Percentiles rank a stretch among this genome's conserved stretches.
Conservation (phyloP, 2,797 vertebrate species). For the Huso huso region DNA sequence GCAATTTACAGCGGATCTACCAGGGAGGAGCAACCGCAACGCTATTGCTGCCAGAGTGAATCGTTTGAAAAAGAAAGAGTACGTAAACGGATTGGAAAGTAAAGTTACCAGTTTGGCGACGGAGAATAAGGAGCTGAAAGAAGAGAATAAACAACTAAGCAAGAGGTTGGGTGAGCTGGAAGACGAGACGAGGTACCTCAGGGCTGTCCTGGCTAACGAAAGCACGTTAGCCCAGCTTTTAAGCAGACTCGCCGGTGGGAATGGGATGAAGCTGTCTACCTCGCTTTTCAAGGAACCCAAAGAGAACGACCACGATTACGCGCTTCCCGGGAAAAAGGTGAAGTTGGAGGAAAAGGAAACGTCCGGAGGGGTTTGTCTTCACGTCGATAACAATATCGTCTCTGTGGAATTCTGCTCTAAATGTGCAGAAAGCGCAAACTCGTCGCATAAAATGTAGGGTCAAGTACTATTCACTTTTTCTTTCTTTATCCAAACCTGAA, state of each 20-base stretch:
- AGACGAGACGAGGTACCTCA: constrained; percentile 87
- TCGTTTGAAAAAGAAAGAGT: constrained; percentile 90
- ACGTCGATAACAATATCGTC: constrained; percentile 91
- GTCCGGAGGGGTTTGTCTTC: constrained; percentile 83
- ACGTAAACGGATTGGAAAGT: constrained; percentile 75
- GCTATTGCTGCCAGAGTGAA: constrained; percentile 83
- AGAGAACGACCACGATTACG: constrained; percentile 85
- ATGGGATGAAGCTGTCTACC: constrained; percentile 87
- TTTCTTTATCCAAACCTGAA: constrained; percentile 49
- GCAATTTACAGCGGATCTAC: constrained; percentile 29
- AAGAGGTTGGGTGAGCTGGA: constrained; percentile 83
- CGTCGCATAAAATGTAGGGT: constrained; percentile 92
- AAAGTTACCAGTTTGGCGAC: constrained; percentile 66
- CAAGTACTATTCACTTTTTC: constrained; percentile 70
- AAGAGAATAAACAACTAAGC: constrained; percentile 73
- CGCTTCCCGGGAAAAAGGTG: constrained; percentile 69
- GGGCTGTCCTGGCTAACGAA: constrained; percentile 93
- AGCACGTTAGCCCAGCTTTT: constrained; percentile 85
- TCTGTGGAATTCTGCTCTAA: constrained; percentile 97
- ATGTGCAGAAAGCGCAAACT: constrained; percentile 81
- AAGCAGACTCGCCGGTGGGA: constrained; percentile 82
- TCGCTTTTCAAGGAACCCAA: constrained; percentile 80
- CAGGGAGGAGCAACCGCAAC: constrained; percentile 68
- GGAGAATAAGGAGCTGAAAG: constrained; percentile 75
- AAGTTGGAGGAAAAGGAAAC: constrained; percentile 68